Evolutionary conservation across 35 echinoderm and acorn worm species (phyloP), one percentile per base, ranked within the genome.

Genomic region (Antedon bifida): DNA sequence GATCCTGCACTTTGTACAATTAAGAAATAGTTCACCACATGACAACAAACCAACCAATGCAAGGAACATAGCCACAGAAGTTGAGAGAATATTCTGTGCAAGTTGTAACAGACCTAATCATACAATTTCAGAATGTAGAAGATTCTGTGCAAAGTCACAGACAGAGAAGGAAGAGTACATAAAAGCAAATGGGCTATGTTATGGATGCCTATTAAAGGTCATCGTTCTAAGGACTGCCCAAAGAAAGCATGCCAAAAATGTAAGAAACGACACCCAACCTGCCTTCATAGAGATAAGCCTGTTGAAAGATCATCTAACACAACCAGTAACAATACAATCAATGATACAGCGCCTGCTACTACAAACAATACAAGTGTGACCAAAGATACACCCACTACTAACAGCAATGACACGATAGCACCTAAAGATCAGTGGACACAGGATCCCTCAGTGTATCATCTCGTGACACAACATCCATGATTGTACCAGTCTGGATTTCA

Each of bases 1-100:
- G 39, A 88, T 46, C 86, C 86, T 21, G 86, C 55, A 51, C 85
- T 16, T 73, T 82, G 29, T 31, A 79, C 29, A 76, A n/a, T 31
- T 26, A 34, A 13, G n/a, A 31, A 86, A 82, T 56, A 34, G 29
- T 64, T 73, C 34, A 74, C 31, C 34, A 35, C 35, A 31, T 36
- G 34, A 29, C 12, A n/a, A 14, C 26, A 34, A 17, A 44, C 28
- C 35, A 34, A 35, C 75, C 36, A 86, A 9, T 80, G 77, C 33
- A 5, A 56, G 36, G 30, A 80, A 77, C 8, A 36, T 81, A 77
- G 28, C 77, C 5, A 64, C 77, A 31, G 14, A 14, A 79, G 29
- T 31, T 14, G 5, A 34, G 56, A 82, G 21, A 77, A 81, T 39
- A 33, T 83, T 80, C 19, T 34, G 8, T 80, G 79, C 30, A 39